Evolutionary conservation across 1,140 invertebrate species (phyloP).

Genomic region (Drosophila burlai): DNA sequence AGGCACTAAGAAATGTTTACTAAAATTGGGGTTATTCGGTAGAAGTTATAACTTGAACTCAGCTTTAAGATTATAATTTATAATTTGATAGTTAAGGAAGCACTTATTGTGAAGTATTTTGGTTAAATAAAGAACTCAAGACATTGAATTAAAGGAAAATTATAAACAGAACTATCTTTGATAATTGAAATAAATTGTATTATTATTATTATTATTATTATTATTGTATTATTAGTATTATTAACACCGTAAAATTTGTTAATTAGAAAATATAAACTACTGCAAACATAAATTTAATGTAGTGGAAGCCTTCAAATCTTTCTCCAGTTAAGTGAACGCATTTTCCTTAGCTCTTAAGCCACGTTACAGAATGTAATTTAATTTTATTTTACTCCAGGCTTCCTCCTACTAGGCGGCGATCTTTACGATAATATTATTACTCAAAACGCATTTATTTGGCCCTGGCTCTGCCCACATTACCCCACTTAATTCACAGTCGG

Average conservation of each 20-base stretch:
- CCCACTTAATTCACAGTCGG: constrained; percentile 32
- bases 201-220: too few relatives aligned
- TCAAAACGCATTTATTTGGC: constrained; percentile 31
- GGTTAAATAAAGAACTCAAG: too few relatives aligned
- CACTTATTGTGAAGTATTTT: not conserved
- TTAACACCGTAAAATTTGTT: not conserved
- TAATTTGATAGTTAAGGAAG: not conserved
- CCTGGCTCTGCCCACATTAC: constrained; percentile 24
- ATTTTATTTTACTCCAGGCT: constrained; percentile 4
- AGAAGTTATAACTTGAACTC: not conserved
- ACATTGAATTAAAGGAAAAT: too few relatives aligned
- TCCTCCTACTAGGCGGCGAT: constrained; percentile 5
- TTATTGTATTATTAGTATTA: too few relatives aligned
- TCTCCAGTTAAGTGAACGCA: not conserved
- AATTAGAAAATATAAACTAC: not conserved
- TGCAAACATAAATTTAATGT: too few relatives aligned
- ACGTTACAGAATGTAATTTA: not conserved
- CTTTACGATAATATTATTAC: constrained; percentile 35
- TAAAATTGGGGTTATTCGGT: not conserved
- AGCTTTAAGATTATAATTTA: not conserved
- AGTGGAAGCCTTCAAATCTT: not conserved
- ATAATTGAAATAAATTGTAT: too few relatives aligned
- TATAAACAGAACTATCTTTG: too few relatives aligned
- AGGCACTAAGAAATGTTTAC: not conserved
- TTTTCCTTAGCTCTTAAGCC: not conserved